Base-by-base conservation (phyloP, 2,888 invertebrate genomes). In the Chrysolina oricalcia region DNA sequence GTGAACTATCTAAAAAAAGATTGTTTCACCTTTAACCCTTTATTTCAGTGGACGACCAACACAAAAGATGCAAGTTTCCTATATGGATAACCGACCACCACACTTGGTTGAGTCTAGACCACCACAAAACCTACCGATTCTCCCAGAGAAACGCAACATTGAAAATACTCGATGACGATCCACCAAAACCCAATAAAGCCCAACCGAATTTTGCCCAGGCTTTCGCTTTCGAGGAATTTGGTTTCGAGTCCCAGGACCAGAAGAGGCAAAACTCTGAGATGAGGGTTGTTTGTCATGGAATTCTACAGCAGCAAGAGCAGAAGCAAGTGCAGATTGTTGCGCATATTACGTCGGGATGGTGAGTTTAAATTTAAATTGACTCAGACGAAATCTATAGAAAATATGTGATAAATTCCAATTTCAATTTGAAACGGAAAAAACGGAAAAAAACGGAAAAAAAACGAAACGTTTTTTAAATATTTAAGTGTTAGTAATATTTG, bases 311-410 rank as follows among this genome's bases (percentile, higher is more conserved):
- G 78, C 89, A 90, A 56, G 92, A 92, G 65, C 90, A 91, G 82
- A 91, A 91, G 75, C 91, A 91, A 84, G 92, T 93, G 65, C 92
- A 92, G 78, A 90, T 94, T 63, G 93, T 94, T 6, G 94, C 94
- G 0, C 94, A 95, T 84, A 92, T 94, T 77, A 94, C 94, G 0
- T 92, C 92, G 50, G 95, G 94, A 88, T 95, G 95, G 95, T 95
- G 83, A 91, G 91, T 86, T 19, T 19, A 0, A 27, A 8, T 35
- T 6, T 9, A 13, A 53, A 59, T 41, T 40, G 10, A 59, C 2
- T 27, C 27, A 27, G 27, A 27, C 2, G 27, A 27, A 48, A 48
- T 0, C 17, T 53, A 53, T 10, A 53, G 21, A 53, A 53, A 53
- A 19, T 19, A 53, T 11, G 1, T 2, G 9, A 43, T 11, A 43